Base-by-base conservation (phyloP, 30 jellyfish, hydroid and myxozoan species). In the Aurelia sp. region DNA sequence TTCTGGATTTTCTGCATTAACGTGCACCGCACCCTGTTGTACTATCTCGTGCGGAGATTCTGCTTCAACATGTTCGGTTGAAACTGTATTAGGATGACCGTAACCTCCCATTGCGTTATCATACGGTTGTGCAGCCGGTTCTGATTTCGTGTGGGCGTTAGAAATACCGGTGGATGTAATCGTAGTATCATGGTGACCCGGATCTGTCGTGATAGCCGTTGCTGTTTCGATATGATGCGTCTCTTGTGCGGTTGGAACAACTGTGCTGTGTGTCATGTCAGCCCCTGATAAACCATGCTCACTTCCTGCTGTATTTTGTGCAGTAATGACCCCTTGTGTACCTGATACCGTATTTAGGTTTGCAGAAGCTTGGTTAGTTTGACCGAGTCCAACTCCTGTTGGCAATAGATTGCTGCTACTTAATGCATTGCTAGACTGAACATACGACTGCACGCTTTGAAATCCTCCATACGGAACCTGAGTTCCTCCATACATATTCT, bases 91-190 rank as follows among this genome's bases (percentile, higher is more conserved):
- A 13, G 47, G 53, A 40, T 76, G 86, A 16, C 50, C 86, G 40
- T 8, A 63, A 9, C 68, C 31, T 17, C 22, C 22, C 15, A 52
- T 18, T 71, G 16, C 52, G 22, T 44, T 71, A 1, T 60, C 86
- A 11, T 23, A 21, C 3, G 65, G 13, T 44, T 59, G 76, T 17
- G 37, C 22, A 16, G 76, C 76, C 35, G 76, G 73, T 23, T 55
- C 66, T 5, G 76, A 59, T 33, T 76, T 76, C 21, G 73, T 40
- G 3, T 58, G 76, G 13, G 51, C 86, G 64, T 59, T 13, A 19
- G 64, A 18, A 18, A 3, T 61, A 19, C 33, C 71, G 27, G 71
- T 22, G 22, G 35, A 18, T 61, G 71, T 13, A 13, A 18, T 19
- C 31, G 35, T 18, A 13, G 71, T 61, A 21, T 59, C 69, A 59